These are phyloP conservation scores for Thysanoteuthis rhombus DNA, from an alignment of 2,888 invertebrate genomes.

Conservation along the genomic window DNA sequence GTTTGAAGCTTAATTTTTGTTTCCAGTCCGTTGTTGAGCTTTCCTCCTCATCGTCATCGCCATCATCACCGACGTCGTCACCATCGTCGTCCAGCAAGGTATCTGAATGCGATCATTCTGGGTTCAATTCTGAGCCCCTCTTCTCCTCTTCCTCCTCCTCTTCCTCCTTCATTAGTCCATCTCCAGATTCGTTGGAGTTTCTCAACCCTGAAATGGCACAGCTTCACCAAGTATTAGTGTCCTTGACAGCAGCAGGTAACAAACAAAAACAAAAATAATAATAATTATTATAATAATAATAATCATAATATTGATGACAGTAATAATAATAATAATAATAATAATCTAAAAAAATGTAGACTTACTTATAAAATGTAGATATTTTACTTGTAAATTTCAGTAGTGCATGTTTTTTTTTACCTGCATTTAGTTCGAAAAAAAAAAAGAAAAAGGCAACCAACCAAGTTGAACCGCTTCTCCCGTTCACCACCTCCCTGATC, in stretches of 20 bases:
- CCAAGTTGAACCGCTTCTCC: not conserved
- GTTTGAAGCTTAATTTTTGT: not conserved
- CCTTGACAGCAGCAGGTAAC: conserved; percentile 66
- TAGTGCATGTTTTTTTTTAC: not conserved
- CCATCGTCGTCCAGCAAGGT: not conserved
- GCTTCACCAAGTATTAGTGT: conserved; percentile 69
- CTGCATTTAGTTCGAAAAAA: not conserved
- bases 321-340: not conserved
- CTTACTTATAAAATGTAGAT: no score
- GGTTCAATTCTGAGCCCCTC: conserved; percentile 28
- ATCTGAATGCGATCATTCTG: conserved; percentile 34
- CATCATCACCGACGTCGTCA: not conserved
- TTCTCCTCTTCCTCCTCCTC: not conserved
- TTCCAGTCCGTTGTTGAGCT: not conserved
- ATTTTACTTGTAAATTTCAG: not conserved
- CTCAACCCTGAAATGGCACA: conserved; percentile 70
- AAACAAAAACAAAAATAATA: not conserved
- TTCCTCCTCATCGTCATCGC: not conserved
- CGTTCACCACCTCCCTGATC: not conserved
- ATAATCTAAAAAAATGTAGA: no score
- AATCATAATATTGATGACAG: not conserved
- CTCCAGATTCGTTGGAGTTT: conserved; percentile 59
- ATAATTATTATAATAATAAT: not conserved
- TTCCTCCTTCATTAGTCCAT: conserved; percentile 32
- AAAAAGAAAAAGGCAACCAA: not conserved